Base-by-base conservation (phyloP, 2,888 invertebrate genomes). In the Keiferia lycopersicella region DNA sequence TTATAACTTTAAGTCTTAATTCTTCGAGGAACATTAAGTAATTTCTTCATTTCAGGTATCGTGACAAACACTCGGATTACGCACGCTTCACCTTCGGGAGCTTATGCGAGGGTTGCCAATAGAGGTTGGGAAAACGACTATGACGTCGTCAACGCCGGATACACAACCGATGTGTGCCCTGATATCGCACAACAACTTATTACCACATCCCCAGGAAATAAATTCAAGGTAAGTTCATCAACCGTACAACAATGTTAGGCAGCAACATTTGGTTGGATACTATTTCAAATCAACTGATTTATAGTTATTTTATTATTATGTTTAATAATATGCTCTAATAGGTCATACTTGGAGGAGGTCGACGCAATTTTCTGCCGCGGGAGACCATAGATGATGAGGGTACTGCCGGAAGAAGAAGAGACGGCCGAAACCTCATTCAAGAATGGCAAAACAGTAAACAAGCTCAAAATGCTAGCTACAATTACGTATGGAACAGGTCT, bases 41-140 rank as follows among this genome's bases (percentile, higher is more conserved):
- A 30, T 30, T 30, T 30, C n/a, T n/a, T 16, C 2, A 22, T 18
- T 51, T 18, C 75, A 83, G 94, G 95, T 0, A 81, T 95, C n/a
- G 96, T 96, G 22, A 97, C 96, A 11, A 96, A 95, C 1, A 95
- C 96, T 0, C 91, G 96, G 64, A 93, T 96, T 0, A 96, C 96
- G 0, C 96, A 96, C 80, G 96, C 96, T 4, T 95, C 96, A 0
- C 96, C 96, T 0, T 93, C 94, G 0, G 95, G 94, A 0, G 85
- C 93, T 0, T 96, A 94, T 80, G 95, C 96, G 0, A 94, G 94
- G 76, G 85, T 92, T 0, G 94, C 95, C 0, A 84, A 94, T 69
- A 92, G 96, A 48, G 91, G 94, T 76, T 96, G 96, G 96, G 96
- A 96, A 85, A 93, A 89, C 73, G 95, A 96, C 80, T 89, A 88